These are phyloP conservation scores for Chloroceryle aenea DNA, from an alignment of 2,113 vertebrate species.

Conservation along the genomic window DNA sequence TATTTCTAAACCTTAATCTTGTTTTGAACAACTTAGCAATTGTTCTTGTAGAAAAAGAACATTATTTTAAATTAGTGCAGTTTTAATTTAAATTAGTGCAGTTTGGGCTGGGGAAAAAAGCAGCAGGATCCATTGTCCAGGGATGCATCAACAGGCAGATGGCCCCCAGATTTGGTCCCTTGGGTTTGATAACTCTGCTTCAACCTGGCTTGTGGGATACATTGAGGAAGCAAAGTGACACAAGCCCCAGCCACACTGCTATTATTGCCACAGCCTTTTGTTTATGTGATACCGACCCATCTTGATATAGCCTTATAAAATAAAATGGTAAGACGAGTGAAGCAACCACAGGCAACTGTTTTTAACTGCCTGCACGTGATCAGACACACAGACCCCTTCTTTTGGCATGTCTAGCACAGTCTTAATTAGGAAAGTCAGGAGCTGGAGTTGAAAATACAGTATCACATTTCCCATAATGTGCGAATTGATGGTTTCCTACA, in stretches of 20 bases:
- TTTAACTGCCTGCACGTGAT: slow-evolving; percentile 4
- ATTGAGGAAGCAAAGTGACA: accelerated
- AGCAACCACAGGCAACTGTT: background rate
- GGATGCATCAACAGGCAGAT: background rate
- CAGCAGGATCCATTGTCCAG: background rate
- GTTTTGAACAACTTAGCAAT: background rate
- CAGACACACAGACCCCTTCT: slow-evolving; percentile 24
- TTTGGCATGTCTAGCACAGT: slow-evolving; percentile 51
- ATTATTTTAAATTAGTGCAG: background rate
- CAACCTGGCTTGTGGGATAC: background rate
- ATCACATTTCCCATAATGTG: slow-evolving; percentile 59
- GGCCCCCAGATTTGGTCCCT: background rate
- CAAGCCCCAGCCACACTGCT: accelerated
- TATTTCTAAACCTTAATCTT: background rate
- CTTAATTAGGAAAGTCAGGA: slow-evolving; percentile 58
- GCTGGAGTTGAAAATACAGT: slow-evolving; percentile 30
- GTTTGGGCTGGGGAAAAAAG: background rate
- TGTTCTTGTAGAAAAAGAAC: background rate
- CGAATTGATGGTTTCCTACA: slow-evolving; percentile 63
- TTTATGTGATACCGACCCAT: background rate
- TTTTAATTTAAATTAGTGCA: background rate
- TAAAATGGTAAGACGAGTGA: accelerated
- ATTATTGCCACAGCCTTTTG: background rate
- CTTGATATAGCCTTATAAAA: accelerated
- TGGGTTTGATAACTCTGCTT: background rate